Conservation (phyloP, 2,113 vertebrate genomes). For the Dissostichus mawsoni region DNA sequence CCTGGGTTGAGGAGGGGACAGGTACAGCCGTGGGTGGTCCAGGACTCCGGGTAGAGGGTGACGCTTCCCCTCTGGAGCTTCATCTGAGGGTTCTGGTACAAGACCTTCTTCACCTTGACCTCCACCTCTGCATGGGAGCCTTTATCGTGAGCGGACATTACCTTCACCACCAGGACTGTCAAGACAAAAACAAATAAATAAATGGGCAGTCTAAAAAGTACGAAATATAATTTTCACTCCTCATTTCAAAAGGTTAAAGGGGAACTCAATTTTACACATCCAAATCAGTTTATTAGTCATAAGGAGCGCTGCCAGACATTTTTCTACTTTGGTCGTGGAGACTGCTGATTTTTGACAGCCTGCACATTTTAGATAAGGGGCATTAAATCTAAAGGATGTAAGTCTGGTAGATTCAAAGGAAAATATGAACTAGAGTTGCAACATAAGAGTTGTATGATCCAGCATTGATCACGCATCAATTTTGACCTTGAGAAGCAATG, state of each 20-base stretch:
- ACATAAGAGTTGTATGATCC: not conserved
- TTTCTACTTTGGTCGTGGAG: not conserved
- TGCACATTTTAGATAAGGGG: not conserved
- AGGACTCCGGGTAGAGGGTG: conserved; percentile 93
- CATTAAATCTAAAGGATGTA: not conserved
- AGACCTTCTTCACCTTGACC: conserved; percentile 94
- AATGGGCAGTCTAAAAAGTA: not conserved
- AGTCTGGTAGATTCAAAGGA: not conserved
- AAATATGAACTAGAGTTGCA: not conserved
- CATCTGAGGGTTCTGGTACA: conserved; percentile 87
- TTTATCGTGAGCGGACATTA: conserved; percentile 95
- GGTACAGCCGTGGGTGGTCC: conserved; percentile 94
- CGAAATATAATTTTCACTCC: not conserved
- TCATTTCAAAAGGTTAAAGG: not conserved
- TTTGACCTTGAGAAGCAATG: not conserved
- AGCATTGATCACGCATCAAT: not conserved
- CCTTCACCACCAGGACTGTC: conserved; percentile 91
- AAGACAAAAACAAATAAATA: conserved; percentile 17
- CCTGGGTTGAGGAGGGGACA: conserved; percentile 96
- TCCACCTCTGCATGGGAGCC: conserved; percentile 96
- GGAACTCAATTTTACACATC: not conserved
- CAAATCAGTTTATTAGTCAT: not conserved
- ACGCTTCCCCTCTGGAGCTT: conserved; percentile 87
- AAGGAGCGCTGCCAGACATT: not conserved
- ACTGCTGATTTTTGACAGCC: not conserved